phyloP scores from a whole-genome alignment of 2,888 invertebrate species.

The Eupithecia subumbrata region DNA sequence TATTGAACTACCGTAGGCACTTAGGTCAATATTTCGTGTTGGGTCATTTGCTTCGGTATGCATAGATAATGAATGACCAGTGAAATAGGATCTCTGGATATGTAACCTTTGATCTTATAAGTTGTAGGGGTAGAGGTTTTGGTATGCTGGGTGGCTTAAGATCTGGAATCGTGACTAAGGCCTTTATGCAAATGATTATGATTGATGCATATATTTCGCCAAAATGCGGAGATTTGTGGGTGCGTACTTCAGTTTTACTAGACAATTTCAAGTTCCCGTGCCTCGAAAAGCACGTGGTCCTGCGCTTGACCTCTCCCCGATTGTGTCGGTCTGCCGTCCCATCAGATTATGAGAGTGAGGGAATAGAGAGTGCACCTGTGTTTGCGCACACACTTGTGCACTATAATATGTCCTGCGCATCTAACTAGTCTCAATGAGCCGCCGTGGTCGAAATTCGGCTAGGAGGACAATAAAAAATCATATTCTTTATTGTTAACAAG shows the following conservation, averaged over 20 bases:
- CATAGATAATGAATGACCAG: constrained; percentile 50
- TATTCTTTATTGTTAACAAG: too few relatives aligned
- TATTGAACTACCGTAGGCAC: constrained; percentile 54
- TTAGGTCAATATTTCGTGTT: constrained; percentile 58
- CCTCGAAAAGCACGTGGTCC: too few relatives aligned
- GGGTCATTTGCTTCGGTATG: constrained; percentile 54
- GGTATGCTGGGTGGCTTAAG: constrained; percentile 45
- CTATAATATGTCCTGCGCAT: too few relatives aligned
- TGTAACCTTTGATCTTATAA: constrained; percentile 28
- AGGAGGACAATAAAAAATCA: too few relatives aligned
- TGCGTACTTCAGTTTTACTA: constrained; percentile 25
- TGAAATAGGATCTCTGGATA: constrained; percentile 42
- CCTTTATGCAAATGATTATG: constrained; percentile 70
- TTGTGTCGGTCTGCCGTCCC: too few relatives aligned
- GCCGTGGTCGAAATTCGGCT: too few relatives aligned
- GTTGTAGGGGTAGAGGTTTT: constrained; percentile 43
- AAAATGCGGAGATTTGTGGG: constrained; percentile 60
- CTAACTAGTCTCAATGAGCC: too few relatives aligned
- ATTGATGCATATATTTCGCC: constrained; percentile 67
- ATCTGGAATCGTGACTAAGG: constrained; percentile 60
- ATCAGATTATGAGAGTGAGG: too few relatives aligned
- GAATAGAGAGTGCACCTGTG: too few relatives aligned
- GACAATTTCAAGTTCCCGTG: too few relatives aligned
- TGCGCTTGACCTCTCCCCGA: too few relatives aligned
- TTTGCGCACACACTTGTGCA: too few relatives aligned